A percentile compares a stretch with the other conserved stretches of the same genome.
phyloP scores from a whole-genome alignment of 2,113 vertebrate species.

The Callospermophilus lateralis region DNA sequence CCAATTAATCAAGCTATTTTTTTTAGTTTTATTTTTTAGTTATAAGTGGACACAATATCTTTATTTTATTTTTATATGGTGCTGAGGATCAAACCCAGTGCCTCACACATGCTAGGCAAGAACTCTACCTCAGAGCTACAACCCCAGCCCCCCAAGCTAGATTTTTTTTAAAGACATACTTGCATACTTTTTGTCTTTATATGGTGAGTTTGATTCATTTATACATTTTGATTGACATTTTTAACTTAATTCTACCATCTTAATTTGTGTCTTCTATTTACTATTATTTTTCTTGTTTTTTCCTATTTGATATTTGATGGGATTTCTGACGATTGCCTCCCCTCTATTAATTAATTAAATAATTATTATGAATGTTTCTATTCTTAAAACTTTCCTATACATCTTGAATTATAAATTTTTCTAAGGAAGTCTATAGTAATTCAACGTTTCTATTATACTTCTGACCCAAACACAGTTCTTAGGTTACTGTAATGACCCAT shows the following conservation, averaged over 20 bases:
- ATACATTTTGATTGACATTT: conserved; percentile 16
- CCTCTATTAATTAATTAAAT: neutral
- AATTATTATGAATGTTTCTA: neutral
- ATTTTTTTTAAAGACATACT: neutral
- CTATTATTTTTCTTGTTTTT: neutral
- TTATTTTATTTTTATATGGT: no score
- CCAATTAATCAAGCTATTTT: neutral
- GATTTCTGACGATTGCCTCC: neutral
- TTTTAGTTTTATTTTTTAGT: no score
- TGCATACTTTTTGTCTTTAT: conserved; percentile 18
- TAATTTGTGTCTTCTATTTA: conserved; percentile 10
- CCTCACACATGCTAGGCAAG: no score
- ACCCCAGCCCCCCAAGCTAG: neutral
- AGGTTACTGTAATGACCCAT: neutral
- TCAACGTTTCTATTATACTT: neutral
- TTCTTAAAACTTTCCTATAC: neutral
- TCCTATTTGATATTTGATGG: neutral
- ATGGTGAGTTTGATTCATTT: neutral
- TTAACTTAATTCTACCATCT: neutral
- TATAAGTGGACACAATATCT: no score
- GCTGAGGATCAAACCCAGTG: no score
- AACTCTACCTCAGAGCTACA: no score
- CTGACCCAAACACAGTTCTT: neutral
- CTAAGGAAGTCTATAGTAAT: neutral
- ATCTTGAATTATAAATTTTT: neutral